Base-by-base conservation (phyloP, 2,113 vertebrate genomes). In the Poeciliopsis turrubarensis region DNA sequence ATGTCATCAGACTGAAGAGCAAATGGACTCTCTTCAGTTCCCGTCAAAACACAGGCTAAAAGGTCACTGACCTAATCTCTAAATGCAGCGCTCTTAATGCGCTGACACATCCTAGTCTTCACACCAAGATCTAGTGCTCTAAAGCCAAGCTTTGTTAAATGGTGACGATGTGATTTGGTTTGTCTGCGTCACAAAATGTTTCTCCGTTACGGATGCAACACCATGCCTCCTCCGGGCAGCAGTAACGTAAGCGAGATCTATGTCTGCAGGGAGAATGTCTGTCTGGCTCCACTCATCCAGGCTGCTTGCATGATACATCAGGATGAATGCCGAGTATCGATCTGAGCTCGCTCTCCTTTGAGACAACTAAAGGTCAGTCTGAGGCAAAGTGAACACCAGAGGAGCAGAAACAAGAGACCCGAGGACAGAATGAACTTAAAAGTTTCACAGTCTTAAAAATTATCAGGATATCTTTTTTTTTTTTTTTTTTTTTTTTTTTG, bases 191-290 rank as follows among this genome's bases (percentile, higher is more conserved):
- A 47, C 76, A 14, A 27, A 90, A 78, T 77, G 84, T 84, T 76
- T 80, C 63, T 79, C 73, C 85, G 69, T 67, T 72, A 34, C 86
- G 51, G 76, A 89, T 74, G 84, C 65, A 76, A 65, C n/a, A 74
- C 75, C 89, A 87, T 79, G 69, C 85, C 84, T 91, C 87, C 91
- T 91, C 90, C 84, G 80, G 86, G 72, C 88, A 83, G 81, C 83
- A 64, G 85, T 84, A 89, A 87, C 85, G 84, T 27, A 77, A 87
- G 85, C 62, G 84, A 89, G 85, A 90, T 89, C 87, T 87, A 90
- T 90, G 90, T 86, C 82, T 88, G 77, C 39, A 66, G 72, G 73
- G 14, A 77, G 76, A 83, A 78, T 61, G 72, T 82, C 81, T 82
- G 85, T 90, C 91, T 92, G 86, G 86, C 89, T 89, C 90, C 85